Evolutionary conservation across 2,888 invertebrate species (phyloP).

Genomic region (Alcis repandata): DNA sequence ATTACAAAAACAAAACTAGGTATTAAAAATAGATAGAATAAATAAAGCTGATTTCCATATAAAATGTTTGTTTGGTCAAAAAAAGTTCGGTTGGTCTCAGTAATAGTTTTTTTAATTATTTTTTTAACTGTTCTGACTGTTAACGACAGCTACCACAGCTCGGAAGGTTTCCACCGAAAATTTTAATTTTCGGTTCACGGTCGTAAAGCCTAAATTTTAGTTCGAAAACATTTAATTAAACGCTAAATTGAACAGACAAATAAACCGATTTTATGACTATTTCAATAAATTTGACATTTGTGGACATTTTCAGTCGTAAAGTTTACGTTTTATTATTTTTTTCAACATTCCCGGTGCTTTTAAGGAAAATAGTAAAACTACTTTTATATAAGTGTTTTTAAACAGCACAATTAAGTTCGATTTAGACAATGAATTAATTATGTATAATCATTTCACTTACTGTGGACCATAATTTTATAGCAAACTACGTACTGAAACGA

Average conservation of each 20-base stretch:
- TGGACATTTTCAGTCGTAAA: constrained; percentile 41
- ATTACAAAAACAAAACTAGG: constrained; percentile 7
- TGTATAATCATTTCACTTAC: too few species aligned
- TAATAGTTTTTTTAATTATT: constrained; percentile 15
- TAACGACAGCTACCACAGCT: neutral
- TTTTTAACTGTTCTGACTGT: constrained; percentile 3
- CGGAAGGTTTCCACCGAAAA: constrained; percentile 13
- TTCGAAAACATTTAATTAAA: constrained; percentile 41
- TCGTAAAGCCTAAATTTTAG: constrained; percentile 34
- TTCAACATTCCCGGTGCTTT: constrained; percentile 10
- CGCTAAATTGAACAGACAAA: constrained; percentile 29
- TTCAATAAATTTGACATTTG: constrained; percentile 41
- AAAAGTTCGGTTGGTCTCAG: constrained; percentile 10
- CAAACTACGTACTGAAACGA: too few species aligned
- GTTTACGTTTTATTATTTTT: constrained; percentile 28
- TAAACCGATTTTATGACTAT: constrained; percentile 37
- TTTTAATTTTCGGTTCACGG: constrained; percentile 24
- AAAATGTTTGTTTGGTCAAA: constrained; percentile 8
- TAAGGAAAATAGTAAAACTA: constrained; percentile 25
- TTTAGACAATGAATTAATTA: too few species aligned
- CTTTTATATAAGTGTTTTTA: constrained; percentile 18
- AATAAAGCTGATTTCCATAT: constrained; percentile 13
- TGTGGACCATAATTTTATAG: too few species aligned
- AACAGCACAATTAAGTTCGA: neutral
- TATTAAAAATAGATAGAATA: constrained; percentile 13